Base-by-base conservation (phyloP, 2,797 vertebrate species). In the Paratrypauchen microcephalus region DNA sequence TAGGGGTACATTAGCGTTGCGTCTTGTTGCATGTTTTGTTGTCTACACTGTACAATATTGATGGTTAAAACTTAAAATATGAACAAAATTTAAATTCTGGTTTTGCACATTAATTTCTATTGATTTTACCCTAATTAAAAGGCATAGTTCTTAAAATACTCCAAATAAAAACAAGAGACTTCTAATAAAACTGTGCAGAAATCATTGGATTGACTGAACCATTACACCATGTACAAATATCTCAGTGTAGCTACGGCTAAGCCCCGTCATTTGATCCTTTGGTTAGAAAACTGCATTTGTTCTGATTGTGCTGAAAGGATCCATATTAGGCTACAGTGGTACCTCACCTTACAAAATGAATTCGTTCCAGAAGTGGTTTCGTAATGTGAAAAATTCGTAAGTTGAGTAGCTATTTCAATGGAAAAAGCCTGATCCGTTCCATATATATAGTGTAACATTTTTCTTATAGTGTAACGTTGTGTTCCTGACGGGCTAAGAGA, bases 201-300 rank as follows among this genome's bases (percentile, higher is more conserved):
- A 60, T 32, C 50, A 19, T 62, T 6, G 66, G 26, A 15, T 45
- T 21, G 36, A 62, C 19, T 39, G 4, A 21, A 56, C 57, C 58
- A 11, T 75, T 56, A 68, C 67, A 73, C 11, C 26, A 68, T 72
- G 1, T 59, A 75, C 66, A 72, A 6, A 28, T 11, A 68, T n/a
- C 16, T 28, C 7, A 28, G 13, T 16, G 26, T 9, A 65, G 59
- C 30, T 39, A n/a, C 56, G 8, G 19, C 23, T 56, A 7, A 16
- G 11, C 58, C 21, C 36, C 2, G 28, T 13, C 19, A 18, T 21
- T 2, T 18, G 47, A 13, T 26, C 2, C 57, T 59, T 59, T 59
- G 57, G 57, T 59, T 45, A 23, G 2, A 4, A 9, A 64, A 48
- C 21, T 24, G 41, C 30, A 26, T 23, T 32, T 19, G 0, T 39